These are phyloP conservation scores for Poeciliopsis occidentalis DNA, from an alignment of 2,113 vertebrate genomes.

Conservation along the genomic window DNA sequence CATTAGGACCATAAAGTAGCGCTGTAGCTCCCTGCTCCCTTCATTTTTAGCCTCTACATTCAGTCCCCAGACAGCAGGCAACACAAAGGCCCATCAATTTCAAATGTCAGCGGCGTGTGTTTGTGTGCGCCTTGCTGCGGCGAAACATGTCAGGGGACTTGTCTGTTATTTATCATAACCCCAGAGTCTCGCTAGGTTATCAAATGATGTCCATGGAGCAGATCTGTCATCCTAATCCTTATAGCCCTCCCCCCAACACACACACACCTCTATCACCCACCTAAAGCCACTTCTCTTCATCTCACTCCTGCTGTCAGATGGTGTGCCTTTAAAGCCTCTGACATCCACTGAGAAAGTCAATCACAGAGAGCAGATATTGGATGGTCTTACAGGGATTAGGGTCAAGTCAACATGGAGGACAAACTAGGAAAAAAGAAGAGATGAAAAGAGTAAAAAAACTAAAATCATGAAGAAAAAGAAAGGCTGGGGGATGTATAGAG, in stretches of 20 bases:
- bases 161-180: conserved; percentile 49
- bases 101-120: conserved; percentile 42
- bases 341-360: conserved; percentile 19
- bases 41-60: conserved; percentile 26
- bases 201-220: conserved; percentile 34
- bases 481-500: not conserved
- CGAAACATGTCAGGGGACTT: conserved; percentile 32
- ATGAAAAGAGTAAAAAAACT: not conserved
- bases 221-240: conserved; percentile 40
- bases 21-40: not conserved
- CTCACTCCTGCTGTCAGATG: not conserved
- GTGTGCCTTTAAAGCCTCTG: conserved; percentile 1
- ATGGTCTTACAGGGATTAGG: conserved; percentile 53
- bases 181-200: conserved; percentile 28
- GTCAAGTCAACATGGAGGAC: conserved; percentile 32
- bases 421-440: not conserved
- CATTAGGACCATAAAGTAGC: not conserved
- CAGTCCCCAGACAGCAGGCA: conserved; percentile 10
- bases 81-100: conserved; percentile 57
- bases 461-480: not conserved
- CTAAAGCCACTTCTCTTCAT: not conserved
- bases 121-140: conserved; percentile 10
- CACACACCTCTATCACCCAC: conserved; percentile 15
- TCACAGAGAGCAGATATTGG: conserved; percentile 9
- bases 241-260: conserved; percentile 16